Base-by-base conservation (phyloP, 2,113 vertebrate species). In the Epinephelus lanceolatus region DNA sequence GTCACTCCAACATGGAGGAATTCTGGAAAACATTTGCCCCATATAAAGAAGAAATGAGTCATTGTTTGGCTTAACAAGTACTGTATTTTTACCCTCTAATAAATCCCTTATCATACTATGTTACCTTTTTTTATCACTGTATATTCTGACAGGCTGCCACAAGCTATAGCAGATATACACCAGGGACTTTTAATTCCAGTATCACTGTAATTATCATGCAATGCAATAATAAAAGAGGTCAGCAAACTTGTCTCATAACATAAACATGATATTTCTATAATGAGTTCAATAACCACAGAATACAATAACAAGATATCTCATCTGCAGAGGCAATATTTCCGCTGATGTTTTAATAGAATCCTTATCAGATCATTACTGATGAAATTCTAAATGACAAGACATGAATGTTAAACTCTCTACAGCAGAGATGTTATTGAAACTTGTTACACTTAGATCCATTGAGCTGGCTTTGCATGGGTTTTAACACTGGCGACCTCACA, bases 351-450 rank as follows among this genome's bases (percentile, higher is more conserved):
- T 57, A 65, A 51, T 76, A 52, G n/a, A 40, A 49, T 17, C 30
- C 30, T 70, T 66, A 53, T 80, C 66, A 21, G 40, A 51, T 65
- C 17, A 15, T 8, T 9, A 15, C n/a, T 76, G 74, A 76, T 55
- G 9, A 45, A 56, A 66, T 65, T 12, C n/a, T 13, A 27, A 65
- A 45, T n/a, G 53, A 53, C 71, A 49, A 33, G 27, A 27, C 33
- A 21, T 27, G 18, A 17, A 30, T 45, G 10, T 55, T 21, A 33
- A 53, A 30, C 14, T n/a, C 45, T 52, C 19, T 53, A 47, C 4
- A 12, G 59, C 72, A 33, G 21, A 25, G 53, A 62, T 51, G 25
- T 9, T 60, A 59, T 47, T 61, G 30, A 63, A 40, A 52, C 59
- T 45, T 25, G 17, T 75, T 23, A 23, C 4, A 40, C 47, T 47